phyloP scores from a whole-genome alignment of 2,113 vertebrate species.

The Carettochelys insculpta region DNA sequence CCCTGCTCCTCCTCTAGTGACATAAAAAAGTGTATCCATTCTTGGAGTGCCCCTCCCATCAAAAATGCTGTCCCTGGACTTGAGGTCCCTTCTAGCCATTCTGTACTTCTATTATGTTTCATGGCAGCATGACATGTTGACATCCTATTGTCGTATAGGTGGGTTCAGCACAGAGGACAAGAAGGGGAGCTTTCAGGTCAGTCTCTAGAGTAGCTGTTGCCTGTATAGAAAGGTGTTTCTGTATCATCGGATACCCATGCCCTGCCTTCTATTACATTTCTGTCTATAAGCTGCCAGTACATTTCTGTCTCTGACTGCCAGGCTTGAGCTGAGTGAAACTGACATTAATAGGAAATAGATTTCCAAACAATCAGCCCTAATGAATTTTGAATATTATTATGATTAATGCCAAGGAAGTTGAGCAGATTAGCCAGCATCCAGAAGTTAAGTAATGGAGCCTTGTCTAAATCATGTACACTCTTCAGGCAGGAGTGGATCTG shows the following conservation, averaged over 20 bases:
- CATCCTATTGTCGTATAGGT: neutral
- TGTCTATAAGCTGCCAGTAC: neutral
- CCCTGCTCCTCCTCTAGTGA: too few relatives aligned
- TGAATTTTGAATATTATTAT: conserved; percentile 77
- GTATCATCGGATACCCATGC: neutral
- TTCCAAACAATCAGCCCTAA: conserved; percentile 76
- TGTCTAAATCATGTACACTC: conserved; percentile 25
- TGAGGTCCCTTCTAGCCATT: neutral
- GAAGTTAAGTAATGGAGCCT: conserved; percentile 42
- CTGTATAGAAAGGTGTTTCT: neutral
- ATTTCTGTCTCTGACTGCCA: neutral
- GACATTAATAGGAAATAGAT: conserved; percentile 79
- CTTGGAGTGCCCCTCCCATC: too few relatives aligned
- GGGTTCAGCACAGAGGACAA: neutral
- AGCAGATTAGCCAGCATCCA: conserved; percentile 51
- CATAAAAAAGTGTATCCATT: too few relatives aligned
- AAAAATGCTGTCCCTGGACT: too few relatives aligned
- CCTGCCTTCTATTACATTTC: neutral
- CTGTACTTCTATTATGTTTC: neutral
- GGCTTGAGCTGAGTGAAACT: conserved; percentile 40
- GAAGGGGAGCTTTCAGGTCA: neutral
- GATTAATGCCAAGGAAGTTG: conserved; percentile 51
- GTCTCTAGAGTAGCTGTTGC: neutral
- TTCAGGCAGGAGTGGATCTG: conserved; percentile 9
- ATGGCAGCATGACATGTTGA: neutral